These are phyloP conservation scores for Oasisia sp. DNA, from an alignment of 2,888 invertebrate genomes.

Conservation along the genomic window DNA sequence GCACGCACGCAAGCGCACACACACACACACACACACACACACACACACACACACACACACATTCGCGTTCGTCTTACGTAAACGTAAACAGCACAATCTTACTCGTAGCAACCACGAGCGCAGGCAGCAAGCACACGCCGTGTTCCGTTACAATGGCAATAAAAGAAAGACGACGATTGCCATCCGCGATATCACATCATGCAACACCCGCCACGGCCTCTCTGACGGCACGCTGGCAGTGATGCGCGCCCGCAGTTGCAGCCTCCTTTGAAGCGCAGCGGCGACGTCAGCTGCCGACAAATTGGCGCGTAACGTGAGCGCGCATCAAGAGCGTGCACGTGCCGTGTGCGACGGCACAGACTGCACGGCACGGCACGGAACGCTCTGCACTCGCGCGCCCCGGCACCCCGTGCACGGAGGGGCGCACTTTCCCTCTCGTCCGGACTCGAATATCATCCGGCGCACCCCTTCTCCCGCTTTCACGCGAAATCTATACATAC, in stretches of 20 bases:
- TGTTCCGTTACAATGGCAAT: neutral
- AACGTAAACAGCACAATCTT: neutral
- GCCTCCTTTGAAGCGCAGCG: neutral
- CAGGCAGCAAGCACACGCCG: neutral
- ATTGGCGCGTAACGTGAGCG: conserved; percentile 13
- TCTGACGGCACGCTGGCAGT: neutral
- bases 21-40: too few species aligned
- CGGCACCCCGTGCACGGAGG: neutral
- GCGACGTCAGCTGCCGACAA: conserved; percentile 6
- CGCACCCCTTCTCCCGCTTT: neutral
- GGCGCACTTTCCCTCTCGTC: neutral
- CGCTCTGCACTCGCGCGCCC: neutral
- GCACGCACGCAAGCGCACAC: too few species aligned
- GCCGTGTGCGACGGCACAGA: neutral
- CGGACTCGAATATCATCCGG: neutral
- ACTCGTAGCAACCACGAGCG: neutral
- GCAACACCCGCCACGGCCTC: neutral
- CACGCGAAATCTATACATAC: neutral
- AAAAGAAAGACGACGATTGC: neutral
- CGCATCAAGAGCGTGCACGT: neutral
- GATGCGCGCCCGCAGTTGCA: neutral
- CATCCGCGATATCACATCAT: neutral
- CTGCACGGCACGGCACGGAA: neutral
- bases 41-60: too few species aligned
- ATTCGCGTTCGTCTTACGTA: neutral